Conservation (phyloP, 2,113 vertebrate species). For the Hirundichthys speculiger region DNA sequence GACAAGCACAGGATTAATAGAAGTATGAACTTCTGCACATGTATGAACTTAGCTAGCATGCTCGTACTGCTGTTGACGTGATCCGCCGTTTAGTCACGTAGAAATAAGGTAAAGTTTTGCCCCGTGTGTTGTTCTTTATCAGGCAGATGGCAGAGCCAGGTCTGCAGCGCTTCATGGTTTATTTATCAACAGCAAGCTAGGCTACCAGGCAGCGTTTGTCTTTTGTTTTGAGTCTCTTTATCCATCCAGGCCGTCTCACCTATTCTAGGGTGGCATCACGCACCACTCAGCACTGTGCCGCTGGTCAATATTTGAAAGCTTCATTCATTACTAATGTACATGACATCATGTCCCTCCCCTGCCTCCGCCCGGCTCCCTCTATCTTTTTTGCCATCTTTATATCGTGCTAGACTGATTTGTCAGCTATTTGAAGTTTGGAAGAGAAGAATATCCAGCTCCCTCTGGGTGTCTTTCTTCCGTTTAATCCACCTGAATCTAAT, state of each 20-base stretch:
- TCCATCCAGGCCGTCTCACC: constrained; percentile 56
- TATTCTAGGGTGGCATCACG: constrained; percentile 46
- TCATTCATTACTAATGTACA: constrained; percentile 59
- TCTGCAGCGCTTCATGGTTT: constrained; percentile 56
- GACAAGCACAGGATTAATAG: too few relatives aligned
- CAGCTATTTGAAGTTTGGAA: too few relatives aligned
- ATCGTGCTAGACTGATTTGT: neutral
- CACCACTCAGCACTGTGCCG: constrained; percentile 24
- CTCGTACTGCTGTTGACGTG: too few relatives aligned
- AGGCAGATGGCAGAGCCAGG: constrained; percentile 56
- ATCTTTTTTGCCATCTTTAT: neutral
- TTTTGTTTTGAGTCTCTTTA: constrained; percentile 60
- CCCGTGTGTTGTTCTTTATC: constrained; percentile 21
- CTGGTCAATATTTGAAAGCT: constrained; percentile 69
- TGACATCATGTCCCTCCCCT: constrained; percentile 16
- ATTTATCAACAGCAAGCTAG: constrained; percentile 43
- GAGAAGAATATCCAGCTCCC: too few relatives aligned
- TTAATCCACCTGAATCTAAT: too few relatives aligned
- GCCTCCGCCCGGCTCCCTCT: neutral
- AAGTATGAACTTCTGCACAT: too few relatives aligned
- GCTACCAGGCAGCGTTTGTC: constrained; percentile 38
- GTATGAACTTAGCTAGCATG: too few relatives aligned
- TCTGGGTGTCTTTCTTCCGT: too few relatives aligned
- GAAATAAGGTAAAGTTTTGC: too few relatives aligned
- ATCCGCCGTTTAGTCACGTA: too few relatives aligned